phyloP scores from a whole-genome alignment of 2,113 vertebrate species.

The Vidua macroura region DNA sequence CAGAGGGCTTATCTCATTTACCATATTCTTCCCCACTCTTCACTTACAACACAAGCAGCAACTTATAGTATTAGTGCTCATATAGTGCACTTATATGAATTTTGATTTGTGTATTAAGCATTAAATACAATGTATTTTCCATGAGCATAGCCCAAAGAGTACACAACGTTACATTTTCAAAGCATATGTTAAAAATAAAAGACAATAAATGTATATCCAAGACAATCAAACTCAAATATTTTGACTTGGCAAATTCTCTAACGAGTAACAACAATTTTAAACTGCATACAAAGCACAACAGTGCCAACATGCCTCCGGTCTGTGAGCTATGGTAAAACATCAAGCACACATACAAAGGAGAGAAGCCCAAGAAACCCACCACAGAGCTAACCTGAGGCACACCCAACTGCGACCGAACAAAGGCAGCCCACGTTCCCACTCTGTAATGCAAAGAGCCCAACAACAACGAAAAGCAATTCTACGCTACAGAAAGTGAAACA shows the following conservation, averaged over 20 bases:
- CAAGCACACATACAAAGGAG: slow-evolving; percentile 12
- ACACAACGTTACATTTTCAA: slow-evolving; percentile 63
- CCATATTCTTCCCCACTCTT: slow-evolving; percentile 54
- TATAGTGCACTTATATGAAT: slow-evolving; percentile 64
- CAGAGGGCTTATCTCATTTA: slow-evolving; percentile 52
- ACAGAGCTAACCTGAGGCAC: not conserved
- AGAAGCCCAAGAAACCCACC: slow-evolving; percentile 21
- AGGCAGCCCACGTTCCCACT: not conserved
- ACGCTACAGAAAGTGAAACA: not conserved
- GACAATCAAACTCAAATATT: slow-evolving; percentile 65
- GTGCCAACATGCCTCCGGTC: slow-evolving; percentile 55
- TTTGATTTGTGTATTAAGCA: slow-evolving; percentile 69
- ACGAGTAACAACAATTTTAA: slow-evolving; percentile 59
- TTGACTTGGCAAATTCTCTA: slow-evolving; percentile 54
- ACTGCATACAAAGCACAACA: slow-evolving; percentile 56
- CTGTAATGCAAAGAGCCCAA: not conserved
- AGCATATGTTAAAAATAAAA: slow-evolving; percentile 62
- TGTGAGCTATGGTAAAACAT: slow-evolving; percentile 62
- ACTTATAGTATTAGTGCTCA: slow-evolving; percentile 59
- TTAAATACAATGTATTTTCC: slow-evolving; percentile 59
- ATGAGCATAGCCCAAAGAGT: slow-evolving; percentile 53
- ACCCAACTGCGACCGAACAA: not conserved
- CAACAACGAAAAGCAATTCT: not conserved
- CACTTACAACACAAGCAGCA: slow-evolving; percentile 73
- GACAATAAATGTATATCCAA: slow-evolving; percentile 54